Conservation (phyloP, 2,797 vertebrate genomes). For the Microcaecilia unicolor region DNA sequence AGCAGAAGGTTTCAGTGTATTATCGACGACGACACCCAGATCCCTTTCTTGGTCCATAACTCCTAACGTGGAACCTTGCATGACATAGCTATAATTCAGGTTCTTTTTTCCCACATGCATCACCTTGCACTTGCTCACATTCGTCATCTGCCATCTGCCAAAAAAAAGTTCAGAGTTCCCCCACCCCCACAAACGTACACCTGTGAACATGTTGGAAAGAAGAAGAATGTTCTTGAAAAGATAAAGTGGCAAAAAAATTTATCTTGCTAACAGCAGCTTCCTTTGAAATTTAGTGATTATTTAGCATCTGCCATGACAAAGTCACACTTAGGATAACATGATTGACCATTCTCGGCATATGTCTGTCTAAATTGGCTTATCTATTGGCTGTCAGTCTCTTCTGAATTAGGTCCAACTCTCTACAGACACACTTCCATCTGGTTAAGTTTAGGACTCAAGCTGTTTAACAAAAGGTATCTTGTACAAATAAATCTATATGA, state of each 20-base stretch:
- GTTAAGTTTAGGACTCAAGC: slow-evolving; percentile 65
- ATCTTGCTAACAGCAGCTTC: slow-evolving; percentile 33
- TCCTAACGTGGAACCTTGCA: too few relatives aligned
- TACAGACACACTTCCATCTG: slow-evolving; percentile 65
- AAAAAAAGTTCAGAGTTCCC: too few relatives aligned
- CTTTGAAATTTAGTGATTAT: slow-evolving; percentile 41
- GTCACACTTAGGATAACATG: slow-evolving; percentile 52
- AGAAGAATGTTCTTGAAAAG: slow-evolving; percentile 21
- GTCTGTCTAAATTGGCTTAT: slow-evolving; percentile 54
- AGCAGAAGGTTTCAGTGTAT: too few relatives aligned
- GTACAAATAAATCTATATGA: slow-evolving; percentile 31
- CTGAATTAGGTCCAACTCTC: slow-evolving; percentile 53
- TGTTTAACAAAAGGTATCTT: slow-evolving; percentile 29
- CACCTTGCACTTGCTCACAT: too few relatives aligned
- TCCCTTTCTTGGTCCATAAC: too few relatives aligned
- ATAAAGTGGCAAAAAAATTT: slow-evolving; percentile 25
- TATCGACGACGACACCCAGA: too few relatives aligned
- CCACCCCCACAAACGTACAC: too few relatives aligned
- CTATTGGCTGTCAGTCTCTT: slow-evolving; percentile 52
- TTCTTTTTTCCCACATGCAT: too few relatives aligned
- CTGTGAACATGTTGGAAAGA: slow-evolving; percentile 20
- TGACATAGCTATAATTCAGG: too few relatives aligned
- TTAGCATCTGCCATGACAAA: slow-evolving; percentile 43
- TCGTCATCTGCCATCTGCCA: too few relatives aligned
- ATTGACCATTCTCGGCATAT: slow-evolving; percentile 60